Conservation (phyloP, 2,888 invertebrate species). For the Unio delphinus region DNA sequence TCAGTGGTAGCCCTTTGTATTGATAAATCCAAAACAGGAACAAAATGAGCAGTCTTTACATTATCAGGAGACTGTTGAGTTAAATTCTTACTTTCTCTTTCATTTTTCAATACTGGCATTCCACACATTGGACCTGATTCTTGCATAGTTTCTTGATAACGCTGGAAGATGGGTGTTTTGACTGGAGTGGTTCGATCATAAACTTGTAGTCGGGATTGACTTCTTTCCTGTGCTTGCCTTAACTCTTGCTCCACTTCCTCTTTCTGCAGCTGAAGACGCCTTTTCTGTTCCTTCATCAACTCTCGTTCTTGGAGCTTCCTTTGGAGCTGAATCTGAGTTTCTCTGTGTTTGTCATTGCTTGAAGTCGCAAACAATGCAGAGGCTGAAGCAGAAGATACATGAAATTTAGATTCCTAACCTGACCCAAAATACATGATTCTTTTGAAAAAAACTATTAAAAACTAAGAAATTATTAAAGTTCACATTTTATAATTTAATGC, state of each 20-base stretch:
- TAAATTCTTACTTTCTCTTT: no score
- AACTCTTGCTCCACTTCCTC: slow-evolving; percentile 23
- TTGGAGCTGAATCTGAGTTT: slow-evolving; percentile 78
- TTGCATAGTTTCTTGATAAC: no score
- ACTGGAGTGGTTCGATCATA: no score
- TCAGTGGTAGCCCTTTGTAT: no score
- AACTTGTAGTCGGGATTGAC: slow-evolving; percentile 9
- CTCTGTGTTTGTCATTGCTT: slow-evolving; percentile 73
- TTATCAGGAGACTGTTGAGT: no score
- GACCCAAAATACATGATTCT: background rate
- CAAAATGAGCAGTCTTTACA: no score
- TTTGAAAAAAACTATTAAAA: background rate
- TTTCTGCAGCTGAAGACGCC: slow-evolving; percentile 74
- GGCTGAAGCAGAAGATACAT: slow-evolving; percentile 20
- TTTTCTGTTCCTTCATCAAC: slow-evolving; percentile 78
- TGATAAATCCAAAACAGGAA: no score
- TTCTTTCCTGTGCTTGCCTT: slow-evolving; percentile 8
- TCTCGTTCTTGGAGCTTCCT: slow-evolving; percentile 80
- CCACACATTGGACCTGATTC: no score
- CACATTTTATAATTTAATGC: no score
- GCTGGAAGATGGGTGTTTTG: no score
- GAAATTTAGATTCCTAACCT: background rate
- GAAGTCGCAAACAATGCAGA: slow-evolving; percentile 39
- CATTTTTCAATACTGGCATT: no score
- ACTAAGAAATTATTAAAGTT: no score